Base-by-base conservation (phyloP, 2,888 invertebrate species). In the Phaedon cochleariae region DNA sequence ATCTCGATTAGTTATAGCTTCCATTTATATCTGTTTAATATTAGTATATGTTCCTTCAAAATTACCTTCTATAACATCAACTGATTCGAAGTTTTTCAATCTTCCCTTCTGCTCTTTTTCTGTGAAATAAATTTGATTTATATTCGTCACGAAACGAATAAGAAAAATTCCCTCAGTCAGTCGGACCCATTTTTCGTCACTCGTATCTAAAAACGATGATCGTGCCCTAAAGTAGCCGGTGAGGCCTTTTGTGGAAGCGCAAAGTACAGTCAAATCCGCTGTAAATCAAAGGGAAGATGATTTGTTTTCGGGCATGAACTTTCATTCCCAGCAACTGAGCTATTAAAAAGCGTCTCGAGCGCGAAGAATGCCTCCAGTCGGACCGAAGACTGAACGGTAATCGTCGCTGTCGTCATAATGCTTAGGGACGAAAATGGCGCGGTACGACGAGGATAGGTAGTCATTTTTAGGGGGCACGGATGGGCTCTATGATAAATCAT, bases 261-360 rank as follows among this genome's bases (percentile, higher is more conserved):
- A 62, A 59, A 66, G 60, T 48, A 62, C 62, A 51, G 53, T 49
- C 45, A 57, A 49, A 60, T 58, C 55, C 54, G 57, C 53, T 58
- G 62, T 71, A 71, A 71, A 71, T 71, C 71, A 68, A 55, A 34
- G 54, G n/a, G 59, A 62, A 62, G 54, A 69, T 69, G 68, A 71
- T 71, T 68, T 69, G 71, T 67, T 68, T 6, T 7, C 59, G 31
- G 65, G 67, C 63, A 65, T 64, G 67, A 71, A 71, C 71, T 71
- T 71, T 71, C 71, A 68, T 68, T 69, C 67, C 54, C 71, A 71
- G 71, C 66, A 54, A 69, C 63, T 53, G 65, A 21, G 61, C 65
- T 65, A 71, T 67, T 64, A 68, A 67, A 68, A 65, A 64, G 46
- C 46, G 10, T 37, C 45, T 17, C 22, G 21, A n/a, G 22, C 37